Base-by-base conservation (phyloP, 1,140 invertebrate genomes). In the Drosophila aff. region DNA sequence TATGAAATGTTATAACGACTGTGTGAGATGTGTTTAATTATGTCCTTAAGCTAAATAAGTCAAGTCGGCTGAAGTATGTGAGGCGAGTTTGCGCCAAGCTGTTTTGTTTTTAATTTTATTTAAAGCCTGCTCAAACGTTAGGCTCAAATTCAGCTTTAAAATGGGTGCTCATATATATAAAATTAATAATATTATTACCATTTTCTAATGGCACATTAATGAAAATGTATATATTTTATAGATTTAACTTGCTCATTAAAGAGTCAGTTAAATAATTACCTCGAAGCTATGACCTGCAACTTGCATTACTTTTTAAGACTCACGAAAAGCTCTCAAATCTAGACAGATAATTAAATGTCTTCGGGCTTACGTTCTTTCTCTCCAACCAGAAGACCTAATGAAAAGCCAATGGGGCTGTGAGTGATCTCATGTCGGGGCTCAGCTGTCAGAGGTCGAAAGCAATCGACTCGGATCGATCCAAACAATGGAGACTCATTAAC, bases 401-500 rank as follows among this genome's bases (percentile, higher is more conserved):
- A 74, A 73, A 61, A 52, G 21, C 67, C 71, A 74, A 73, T 44
- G 68, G 59, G 60, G 31, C 57, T 60, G 71, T 66, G 71, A 73
- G 40, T 74, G 71, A 79, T 76, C 71, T 49, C 81, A 62, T 52
- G 52, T 38, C 53, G 67, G 44, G 23, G 76, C n/a, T 33, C 50
- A 36, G 44, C 63, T 68, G 77, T 74, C 80, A 78, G 57, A 69
- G 82, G 78, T 75, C 64, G 71, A 52, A 47, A 62, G 66, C 62
- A 81, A 81, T 84, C 81, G 59, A 78, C 53, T 62, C 28, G 36
- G 38, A 77, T 65, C 59, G 21, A 5, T 40, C 57, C 38, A 33
- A 78, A 80, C 76, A 86, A 79, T 79, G 49, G 47, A 62, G 47
- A 76, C 62, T 79, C 79, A 86, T 82, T 85, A 85, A 85, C 64